phyloP scores from a whole-genome alignment of 2,113 vertebrate genomes.

The Morone chrysops region DNA sequence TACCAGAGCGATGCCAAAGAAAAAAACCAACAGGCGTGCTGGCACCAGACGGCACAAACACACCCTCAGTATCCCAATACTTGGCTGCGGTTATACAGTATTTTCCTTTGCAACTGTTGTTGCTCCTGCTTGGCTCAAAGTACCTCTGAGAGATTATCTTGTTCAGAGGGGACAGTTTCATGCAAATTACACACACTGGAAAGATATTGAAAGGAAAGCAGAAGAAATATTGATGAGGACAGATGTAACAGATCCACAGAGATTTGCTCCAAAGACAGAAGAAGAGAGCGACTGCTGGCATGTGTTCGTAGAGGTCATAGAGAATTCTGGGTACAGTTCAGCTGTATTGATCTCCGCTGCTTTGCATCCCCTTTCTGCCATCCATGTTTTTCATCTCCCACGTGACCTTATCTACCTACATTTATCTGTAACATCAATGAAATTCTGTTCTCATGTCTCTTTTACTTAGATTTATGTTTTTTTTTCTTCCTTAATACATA shows the following conservation, averaged over 20 bases:
- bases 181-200: conserved; percentile 6
- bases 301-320: background rate
- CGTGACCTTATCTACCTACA: too few relatives aligned
- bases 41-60: conserved; percentile 12
- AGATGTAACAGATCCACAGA: background rate
- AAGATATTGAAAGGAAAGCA: too few relatives aligned
- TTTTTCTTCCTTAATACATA: background rate
- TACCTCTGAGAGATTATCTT: conserved; percentile 37
- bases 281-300: too few relatives aligned
- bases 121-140: conserved; percentile 26
- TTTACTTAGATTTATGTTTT: too few relatives aligned
- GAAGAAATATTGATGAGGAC: background rate
- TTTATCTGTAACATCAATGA: too few relatives aligned
- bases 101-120: conserved; percentile 50
- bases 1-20: background rate
- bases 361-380: background rate
- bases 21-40: background rate
- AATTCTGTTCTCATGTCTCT: too few relatives aligned
- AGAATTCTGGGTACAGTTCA: background rate
- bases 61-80: background rate
- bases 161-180: conserved; percentile 6
- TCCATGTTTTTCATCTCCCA: too few relatives aligned
- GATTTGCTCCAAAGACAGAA: background rate
- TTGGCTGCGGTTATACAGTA: conserved; percentile 18
- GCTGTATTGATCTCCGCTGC: background rate